Evolutionary conservation across 2,888 invertebrate genomes (phyloP).

Genomic region (Caenorhabditis afra): DNA sequence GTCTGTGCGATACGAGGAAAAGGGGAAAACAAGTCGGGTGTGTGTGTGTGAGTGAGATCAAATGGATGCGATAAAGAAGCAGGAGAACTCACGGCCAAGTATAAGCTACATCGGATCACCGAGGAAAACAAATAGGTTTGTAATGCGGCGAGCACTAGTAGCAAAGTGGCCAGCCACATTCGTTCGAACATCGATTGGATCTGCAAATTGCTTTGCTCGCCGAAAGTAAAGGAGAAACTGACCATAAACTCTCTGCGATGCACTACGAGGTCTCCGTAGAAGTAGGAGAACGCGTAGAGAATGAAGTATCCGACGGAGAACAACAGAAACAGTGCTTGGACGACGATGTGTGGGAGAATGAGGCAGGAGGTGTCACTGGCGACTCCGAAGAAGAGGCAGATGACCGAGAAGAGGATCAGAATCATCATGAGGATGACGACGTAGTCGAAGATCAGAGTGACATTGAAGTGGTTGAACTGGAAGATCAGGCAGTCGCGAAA

Average conservation of each 20-base stretch:
- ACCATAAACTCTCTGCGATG: conserved; percentile 71
- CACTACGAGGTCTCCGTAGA: conserved; percentile 76
- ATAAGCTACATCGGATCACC: conserved; percentile 75
- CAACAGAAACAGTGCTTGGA: conserved; percentile 74
- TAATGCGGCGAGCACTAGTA: conserved; percentile 73
- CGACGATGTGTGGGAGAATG: conserved; percentile 75
- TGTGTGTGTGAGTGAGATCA: too few species aligned
- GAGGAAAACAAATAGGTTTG: conserved; percentile 77
- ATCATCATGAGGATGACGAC: conserved; percentile 74
- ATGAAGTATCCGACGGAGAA: conserved; percentile 76
- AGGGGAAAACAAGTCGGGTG: conserved; percentile 32
- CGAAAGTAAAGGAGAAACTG: background rate
- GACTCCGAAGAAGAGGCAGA: conserved; percentile 76
- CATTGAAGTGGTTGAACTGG: conserved; percentile 75
- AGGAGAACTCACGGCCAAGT: conserved; percentile 69
- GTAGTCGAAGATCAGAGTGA: conserved; percentile 77
- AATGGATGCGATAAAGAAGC: conserved; percentile 25
- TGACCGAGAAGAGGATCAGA: conserved; percentile 72
- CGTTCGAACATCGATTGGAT: conserved; percentile 75
- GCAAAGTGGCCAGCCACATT: conserved; percentile 77
- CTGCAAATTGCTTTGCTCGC: conserved; percentile 50
- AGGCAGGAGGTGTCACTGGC: conserved; percentile 71
- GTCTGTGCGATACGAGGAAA: background rate
- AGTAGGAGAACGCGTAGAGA: conserved; percentile 77
- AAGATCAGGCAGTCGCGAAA: conserved; percentile 74